Evolutionary conservation across 37 sponge, comb jelly and placozoan species (phyloP).

Genomic region (Aplysina aerophoba): DNA sequence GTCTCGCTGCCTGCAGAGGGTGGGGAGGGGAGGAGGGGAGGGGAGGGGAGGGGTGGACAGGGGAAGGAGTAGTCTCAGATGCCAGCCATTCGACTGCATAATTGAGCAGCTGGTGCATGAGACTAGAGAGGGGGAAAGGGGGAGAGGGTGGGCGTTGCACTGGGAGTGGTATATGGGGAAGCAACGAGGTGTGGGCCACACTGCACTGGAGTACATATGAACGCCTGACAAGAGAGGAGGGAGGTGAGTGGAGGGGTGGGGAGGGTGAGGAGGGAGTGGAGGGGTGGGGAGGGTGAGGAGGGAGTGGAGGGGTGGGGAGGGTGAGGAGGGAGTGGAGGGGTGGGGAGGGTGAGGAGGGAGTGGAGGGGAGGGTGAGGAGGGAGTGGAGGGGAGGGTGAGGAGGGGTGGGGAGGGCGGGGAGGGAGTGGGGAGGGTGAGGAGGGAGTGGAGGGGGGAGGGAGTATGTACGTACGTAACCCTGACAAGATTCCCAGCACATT

Average conservation of each 20-base stretch:
- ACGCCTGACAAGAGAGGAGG: background rate
- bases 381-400: background rate
- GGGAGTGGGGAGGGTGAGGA: background rate
- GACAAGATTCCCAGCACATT: no score
- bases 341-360: background rate
- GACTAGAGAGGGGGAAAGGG: no score
- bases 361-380: background rate
- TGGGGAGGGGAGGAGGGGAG: background rate
- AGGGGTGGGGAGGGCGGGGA: background rate
- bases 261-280: background rate
- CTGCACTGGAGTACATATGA: no score
- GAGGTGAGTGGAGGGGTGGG: constrained; percentile 6
- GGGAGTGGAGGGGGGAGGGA: background rate
- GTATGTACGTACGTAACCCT: no score
- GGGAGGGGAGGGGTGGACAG: constrained; percentile 7
- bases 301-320: background rate
- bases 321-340: background rate
- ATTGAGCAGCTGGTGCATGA: no score
- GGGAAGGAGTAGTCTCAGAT: background rate
- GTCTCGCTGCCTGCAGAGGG: background rate
- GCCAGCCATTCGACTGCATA: no score
- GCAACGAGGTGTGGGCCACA: no score
- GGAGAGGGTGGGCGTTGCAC: no score
- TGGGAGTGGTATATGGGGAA: no score
- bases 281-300: background rate